Conservation (phyloP, 2,888 invertebrate genomes). For the Pinctada fucata region DNA sequence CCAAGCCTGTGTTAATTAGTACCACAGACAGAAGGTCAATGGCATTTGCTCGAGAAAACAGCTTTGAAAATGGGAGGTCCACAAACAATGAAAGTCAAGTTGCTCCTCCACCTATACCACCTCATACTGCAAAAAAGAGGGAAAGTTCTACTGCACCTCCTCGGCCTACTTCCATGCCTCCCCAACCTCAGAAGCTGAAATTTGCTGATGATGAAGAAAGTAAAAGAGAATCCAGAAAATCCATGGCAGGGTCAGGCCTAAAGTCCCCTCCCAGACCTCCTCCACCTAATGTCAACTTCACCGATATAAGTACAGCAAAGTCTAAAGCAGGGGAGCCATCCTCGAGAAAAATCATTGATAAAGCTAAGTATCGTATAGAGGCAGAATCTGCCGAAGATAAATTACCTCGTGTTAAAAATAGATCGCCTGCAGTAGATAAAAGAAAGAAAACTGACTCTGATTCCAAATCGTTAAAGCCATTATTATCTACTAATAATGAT, state of each 20-base stretch:
- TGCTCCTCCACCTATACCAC: slow-evolving; percentile 47
- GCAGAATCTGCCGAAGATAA: slow-evolving; percentile 35
- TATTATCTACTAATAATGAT: slow-evolving; percentile 26
- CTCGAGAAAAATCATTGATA: slow-evolving; percentile 38
- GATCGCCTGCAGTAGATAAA: slow-evolving; percentile 18
- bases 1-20: slow-evolving; percentile 66
- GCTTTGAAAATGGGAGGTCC: slow-evolving; percentile 26
- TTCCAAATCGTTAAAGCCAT: slow-evolving; percentile 33
- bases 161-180: slow-evolving; percentile 54
- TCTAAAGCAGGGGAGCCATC: slow-evolving; percentile 36
- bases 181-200: slow-evolving; percentile 23
- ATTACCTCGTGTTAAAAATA: slow-evolving; percentile 24
- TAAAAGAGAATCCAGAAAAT: slow-evolving; percentile 42
- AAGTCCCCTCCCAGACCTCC: slow-evolving; percentile 50
- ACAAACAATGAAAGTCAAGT: slow-evolving; percentile 12
- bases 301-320: not conserved
- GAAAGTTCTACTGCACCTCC: slow-evolving; percentile 48
- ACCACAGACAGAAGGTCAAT: slow-evolving; percentile 69
- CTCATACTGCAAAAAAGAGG: slow-evolving; percentile 43
- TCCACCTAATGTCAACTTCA: slow-evolving; percentile 33
- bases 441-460: slow-evolving; percentile 39
- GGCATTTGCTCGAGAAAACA: slow-evolving; percentile 55
- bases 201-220: slow-evolving; percentile 17
- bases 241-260: slow-evolving; percentile 37
- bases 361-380: slow-evolving; percentile 44